Conservation (phyloP, 2,797 vertebrate species). For the Thunnus albacares region DNA sequence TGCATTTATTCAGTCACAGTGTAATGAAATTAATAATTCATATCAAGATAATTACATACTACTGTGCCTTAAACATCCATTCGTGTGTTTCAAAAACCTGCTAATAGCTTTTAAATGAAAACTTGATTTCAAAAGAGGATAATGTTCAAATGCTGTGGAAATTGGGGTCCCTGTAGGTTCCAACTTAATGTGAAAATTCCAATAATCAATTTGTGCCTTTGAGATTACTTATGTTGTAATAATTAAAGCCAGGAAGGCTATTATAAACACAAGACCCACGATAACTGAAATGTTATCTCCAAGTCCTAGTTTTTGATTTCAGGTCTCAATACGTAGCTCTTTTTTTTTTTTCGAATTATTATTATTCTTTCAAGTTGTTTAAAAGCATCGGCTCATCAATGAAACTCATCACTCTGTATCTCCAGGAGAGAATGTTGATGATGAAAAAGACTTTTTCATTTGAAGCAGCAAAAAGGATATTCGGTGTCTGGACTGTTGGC, state of each 20-base stretch:
- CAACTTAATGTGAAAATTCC: constrained; percentile 72
- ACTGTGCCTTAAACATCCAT: constrained; percentile 62
- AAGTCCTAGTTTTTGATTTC: constrained; percentile 58
- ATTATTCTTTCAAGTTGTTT: constrained; percentile 53
- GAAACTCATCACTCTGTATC: constrained; percentile 41
- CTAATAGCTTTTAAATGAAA: constrained; percentile 77
- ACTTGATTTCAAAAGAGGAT: constrained; percentile 73
- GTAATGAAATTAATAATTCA: constrained; percentile 75
- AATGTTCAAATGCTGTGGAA: constrained; percentile 64
- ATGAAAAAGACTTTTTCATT: constrained; percentile 62
- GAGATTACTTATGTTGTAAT: constrained; percentile 76
- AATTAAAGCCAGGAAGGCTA: constrained; percentile 72
- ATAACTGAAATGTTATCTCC: constrained; percentile 33
- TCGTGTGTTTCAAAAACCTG: constrained; percentile 65
- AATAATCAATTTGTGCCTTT: constrained; percentile 74
- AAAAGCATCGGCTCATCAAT: constrained; percentile 52
- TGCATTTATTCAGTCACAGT: constrained; percentile 57
- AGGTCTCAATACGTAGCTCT: constrained; percentile 11
- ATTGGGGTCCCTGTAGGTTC: constrained; percentile 73
- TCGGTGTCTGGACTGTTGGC: constrained; percentile 21
- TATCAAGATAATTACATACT: constrained; percentile 67
- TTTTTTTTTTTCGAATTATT: constrained; percentile 1
- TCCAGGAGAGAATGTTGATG: constrained; percentile 45
- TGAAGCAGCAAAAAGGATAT: constrained; percentile 49
- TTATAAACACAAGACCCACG: constrained; percentile 60